phyloP scores from a whole-genome alignment of 2,113 vertebrate genomes.

The Hyperoodon ampullatus region DNA sequence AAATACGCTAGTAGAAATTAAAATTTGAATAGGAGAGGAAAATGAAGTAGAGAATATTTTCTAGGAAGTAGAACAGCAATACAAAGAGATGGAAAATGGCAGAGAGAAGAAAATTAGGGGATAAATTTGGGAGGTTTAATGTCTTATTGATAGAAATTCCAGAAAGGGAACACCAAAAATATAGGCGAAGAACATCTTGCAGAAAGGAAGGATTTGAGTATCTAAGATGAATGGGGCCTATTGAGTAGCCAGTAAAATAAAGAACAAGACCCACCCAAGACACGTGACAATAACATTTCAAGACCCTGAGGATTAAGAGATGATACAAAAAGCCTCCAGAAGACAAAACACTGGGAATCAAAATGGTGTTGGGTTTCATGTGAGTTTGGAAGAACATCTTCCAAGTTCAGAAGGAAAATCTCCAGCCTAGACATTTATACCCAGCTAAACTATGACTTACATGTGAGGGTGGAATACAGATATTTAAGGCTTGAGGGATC shows the following conservation, averaged over 20 bases:
- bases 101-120: background rate
- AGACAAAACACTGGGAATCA: background rate
- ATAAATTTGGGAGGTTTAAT: background rate
- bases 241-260: background rate
- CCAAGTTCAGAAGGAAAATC: background rate
- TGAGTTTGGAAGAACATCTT: background rate
- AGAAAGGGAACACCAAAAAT: background rate
- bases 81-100: background rate
- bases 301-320: too few species aligned
- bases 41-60: background rate
- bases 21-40: background rate
- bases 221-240: background rate
- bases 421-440: background rate
- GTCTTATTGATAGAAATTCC: background rate
- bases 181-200: background rate
- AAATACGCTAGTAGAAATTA: background rate
- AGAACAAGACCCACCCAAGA: too few species aligned
- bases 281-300: accelerated
- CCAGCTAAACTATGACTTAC: accelerated
- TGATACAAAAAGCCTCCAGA: background rate
- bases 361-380: too few species aligned
- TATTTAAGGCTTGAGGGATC: too few species aligned
- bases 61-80: background rate
- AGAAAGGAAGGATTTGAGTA: background rate
- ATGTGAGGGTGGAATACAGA: accelerated